Conservation (phyloP, 2,797 vertebrate genomes). For the Salmo trutta region DNA sequence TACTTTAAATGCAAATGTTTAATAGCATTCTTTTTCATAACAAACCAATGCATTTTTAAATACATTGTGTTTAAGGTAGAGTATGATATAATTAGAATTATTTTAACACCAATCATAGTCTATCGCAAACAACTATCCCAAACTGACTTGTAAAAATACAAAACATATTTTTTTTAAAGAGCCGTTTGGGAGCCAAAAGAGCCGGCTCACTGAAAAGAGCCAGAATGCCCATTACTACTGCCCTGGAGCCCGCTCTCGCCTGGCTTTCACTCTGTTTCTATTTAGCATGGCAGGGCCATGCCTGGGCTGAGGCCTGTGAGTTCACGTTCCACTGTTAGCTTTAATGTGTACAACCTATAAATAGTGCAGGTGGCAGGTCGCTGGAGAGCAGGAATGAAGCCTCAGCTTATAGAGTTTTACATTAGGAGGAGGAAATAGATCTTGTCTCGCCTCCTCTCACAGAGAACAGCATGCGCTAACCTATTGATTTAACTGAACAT, state of each 20-base stretch:
- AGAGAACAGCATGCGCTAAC: constrained; percentile 21
- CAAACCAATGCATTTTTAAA: too few species aligned
- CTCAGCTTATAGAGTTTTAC: constrained; percentile 22
- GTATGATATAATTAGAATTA: too few species aligned
- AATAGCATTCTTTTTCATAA: too few species aligned
- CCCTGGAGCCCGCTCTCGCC: constrained; percentile 18
- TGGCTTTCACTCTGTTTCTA: constrained; percentile 51
- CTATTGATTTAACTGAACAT: constrained; percentile 38
- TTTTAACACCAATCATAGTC: too few species aligned
- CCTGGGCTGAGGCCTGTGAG: constrained; percentile 29
- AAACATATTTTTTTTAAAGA: too few species aligned
- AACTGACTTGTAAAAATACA: too few species aligned
- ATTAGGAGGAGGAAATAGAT: constrained; percentile 32
- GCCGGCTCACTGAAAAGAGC: too few species aligned
- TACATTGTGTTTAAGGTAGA: too few species aligned
- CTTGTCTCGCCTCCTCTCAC: background rate
- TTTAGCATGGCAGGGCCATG: constrained; percentile 45
- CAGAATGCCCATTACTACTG: too few species aligned
- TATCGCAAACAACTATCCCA: too few species aligned
- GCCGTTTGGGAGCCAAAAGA: too few species aligned
- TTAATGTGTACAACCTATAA: constrained; percentile 56
- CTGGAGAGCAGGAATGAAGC: constrained; percentile 35
- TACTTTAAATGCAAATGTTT: too few species aligned
- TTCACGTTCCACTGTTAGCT: constrained; percentile 63
- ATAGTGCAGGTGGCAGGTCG: constrained; percentile 60